Percentiles rank a stretch among this genome's conserved stretches.
These are phyloP conservation scores for Laticauda colubrina DNA, from an alignment of 2,113 vertebrate species.

Conservation along the genomic window DNA sequence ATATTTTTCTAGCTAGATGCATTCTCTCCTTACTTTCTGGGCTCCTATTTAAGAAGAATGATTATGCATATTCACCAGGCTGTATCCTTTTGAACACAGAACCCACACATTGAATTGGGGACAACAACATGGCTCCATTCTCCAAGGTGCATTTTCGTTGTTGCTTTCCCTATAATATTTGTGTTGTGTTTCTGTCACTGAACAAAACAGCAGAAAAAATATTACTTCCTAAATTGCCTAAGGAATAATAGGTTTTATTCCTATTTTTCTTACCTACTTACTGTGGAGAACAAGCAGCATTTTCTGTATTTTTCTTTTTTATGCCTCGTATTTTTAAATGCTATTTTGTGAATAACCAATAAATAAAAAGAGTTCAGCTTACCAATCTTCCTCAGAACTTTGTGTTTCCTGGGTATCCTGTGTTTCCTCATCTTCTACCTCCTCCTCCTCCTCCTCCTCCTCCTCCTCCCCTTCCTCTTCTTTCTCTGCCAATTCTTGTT, in stretches of 20 bases:
- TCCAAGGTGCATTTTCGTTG: not conserved
- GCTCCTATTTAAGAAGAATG: not conserved
- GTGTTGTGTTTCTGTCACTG: not conserved
- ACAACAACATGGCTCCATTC: not conserved
- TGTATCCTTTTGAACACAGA: not conserved
- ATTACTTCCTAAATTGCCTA: not conserved
- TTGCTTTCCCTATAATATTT: not conserved
- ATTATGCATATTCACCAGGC: not conserved
- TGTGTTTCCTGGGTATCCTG: conserved; percentile 56
- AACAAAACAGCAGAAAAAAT: not conserved
- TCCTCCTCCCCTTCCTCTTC: conserved; percentile 25
- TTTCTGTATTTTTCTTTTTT: not conserved
- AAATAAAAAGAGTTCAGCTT: conserved; percentile 6
- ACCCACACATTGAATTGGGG: not conserved
- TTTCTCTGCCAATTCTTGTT: conserved; percentile 76
- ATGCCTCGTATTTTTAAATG: not conserved
- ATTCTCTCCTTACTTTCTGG: not conserved
- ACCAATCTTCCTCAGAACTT: conserved; percentile 71
- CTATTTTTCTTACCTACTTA: not conserved
- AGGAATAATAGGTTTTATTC: not conserved
- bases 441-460: conserved; percentile 62
- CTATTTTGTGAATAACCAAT: not conserved
- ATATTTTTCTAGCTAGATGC: not conserved
- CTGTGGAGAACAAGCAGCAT: not conserved
- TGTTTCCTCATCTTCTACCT: conserved; percentile 65